These are phyloP conservation scores for Apis laboriosa DNA, from an alignment of 1,140 invertebrate species.

Conservation along the genomic window DNA sequence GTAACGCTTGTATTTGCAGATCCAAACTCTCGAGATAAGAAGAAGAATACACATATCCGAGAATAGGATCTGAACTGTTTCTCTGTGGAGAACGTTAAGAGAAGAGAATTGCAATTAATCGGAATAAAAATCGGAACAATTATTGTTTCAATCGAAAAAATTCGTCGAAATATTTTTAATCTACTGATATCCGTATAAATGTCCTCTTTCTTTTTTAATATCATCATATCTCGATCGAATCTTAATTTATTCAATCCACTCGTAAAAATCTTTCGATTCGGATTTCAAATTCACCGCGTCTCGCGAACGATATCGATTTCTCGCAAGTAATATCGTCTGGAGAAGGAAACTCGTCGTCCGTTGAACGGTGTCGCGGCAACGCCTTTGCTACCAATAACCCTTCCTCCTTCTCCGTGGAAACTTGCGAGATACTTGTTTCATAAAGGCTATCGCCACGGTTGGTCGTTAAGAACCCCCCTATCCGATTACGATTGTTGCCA, in stretches of 20 bases:
- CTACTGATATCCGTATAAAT: no score
- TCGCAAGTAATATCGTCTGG: no score
- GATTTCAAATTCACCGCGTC: not conserved
- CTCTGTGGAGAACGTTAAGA: no score
- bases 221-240: not conserved
- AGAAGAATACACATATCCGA: no score
- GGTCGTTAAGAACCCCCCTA: conserved; percentile 23
- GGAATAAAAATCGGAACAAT: no score
- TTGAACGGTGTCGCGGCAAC: conserved; percentile 8
- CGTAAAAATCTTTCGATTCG: no score
- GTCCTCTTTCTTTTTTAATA: no score
- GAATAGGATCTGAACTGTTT: no score
- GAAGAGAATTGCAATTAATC: no score
- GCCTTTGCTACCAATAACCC: not conserved
- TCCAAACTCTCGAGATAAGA: not conserved
- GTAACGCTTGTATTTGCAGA: not conserved
- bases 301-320: not conserved
- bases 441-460: not conserved
- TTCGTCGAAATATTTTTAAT: no score
- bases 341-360: not conserved
- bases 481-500: conserved; percentile 43
- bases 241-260: not conserved
- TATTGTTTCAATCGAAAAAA: no score
- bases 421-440: conserved; percentile 24
- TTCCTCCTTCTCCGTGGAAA: not conserved